phyloP scores from a whole-genome alignment of 1,140 invertebrate species.

The Procambarus clarkii region DNA sequence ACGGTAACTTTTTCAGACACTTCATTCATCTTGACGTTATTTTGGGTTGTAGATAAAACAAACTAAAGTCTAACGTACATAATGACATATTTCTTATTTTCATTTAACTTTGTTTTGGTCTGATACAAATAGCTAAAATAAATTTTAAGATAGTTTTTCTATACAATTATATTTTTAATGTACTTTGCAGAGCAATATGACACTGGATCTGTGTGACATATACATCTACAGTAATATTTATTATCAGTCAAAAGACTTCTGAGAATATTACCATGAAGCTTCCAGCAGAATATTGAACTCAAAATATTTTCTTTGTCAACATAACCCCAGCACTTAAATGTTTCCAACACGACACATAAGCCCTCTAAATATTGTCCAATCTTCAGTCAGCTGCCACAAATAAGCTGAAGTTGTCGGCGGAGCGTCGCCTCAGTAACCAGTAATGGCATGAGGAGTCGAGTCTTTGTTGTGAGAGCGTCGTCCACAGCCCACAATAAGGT shows the following conservation, averaged over 20 bases:
- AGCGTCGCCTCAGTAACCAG: background rate
- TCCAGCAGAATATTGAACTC: background rate
- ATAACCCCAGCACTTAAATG: background rate
- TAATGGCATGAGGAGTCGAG: background rate
- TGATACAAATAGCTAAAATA: too few relatives aligned
- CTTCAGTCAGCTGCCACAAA: background rate
- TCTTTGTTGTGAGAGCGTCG: background rate
- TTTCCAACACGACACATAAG: background rate
- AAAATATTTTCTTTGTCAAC: background rate
- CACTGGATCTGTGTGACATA: background rate
- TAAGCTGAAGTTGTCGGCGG: background rate
- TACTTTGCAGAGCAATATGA: too few relatives aligned
- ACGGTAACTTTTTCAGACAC: too few relatives aligned
- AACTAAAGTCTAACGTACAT: too few relatives aligned
- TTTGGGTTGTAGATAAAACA: too few relatives aligned
- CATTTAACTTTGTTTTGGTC: too few relatives aligned
- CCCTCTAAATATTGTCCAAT: background rate
- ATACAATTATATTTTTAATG: too few relatives aligned
- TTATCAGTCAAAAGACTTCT: background rate
- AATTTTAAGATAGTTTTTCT: too few relatives aligned
- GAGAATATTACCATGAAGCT: background rate
- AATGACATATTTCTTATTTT: too few relatives aligned
- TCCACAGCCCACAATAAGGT: background rate
- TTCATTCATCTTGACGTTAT: too few relatives aligned
- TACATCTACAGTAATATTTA: background rate